Conservation (phyloP, 64 coral and sea anemone genomes). For the Actinia tenebrosa region DNA sequence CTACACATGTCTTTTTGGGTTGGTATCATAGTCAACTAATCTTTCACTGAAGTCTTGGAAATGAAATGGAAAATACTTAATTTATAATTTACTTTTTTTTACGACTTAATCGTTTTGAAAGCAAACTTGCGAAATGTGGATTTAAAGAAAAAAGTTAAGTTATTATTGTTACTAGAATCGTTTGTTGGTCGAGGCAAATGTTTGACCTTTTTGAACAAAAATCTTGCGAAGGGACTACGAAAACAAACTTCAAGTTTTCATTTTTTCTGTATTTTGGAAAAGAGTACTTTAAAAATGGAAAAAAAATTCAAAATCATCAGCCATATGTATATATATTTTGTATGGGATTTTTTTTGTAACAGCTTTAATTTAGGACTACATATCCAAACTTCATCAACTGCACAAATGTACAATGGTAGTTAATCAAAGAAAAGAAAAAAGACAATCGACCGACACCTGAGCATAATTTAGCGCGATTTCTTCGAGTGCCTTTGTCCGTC, state of each 20-base stretch:
- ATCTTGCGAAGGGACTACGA: not conserved
- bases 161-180: too few species aligned
- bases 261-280: not conserved
- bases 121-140: too few species aligned
- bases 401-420: not conserved
- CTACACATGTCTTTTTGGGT: too few species aligned
- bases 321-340: too few species aligned
- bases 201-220: too few species aligned
- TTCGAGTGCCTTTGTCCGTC: not conserved
- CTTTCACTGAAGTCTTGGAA: too few species aligned
- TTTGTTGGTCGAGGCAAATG: too few species aligned
- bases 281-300: not conserved
- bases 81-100: too few species aligned
- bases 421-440: not conserved
- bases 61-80: too few species aligned
- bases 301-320: not conserved
- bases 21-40: too few species aligned
- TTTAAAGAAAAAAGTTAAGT: too few species aligned
- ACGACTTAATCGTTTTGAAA: too few species aligned
- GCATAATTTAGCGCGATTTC: not conserved
- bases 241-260: not conserved
- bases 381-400: not conserved
- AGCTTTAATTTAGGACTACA: not conserved
- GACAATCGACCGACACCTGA: conserved; percentile 10
- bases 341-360: not conserved